phyloP scores from a whole-genome alignment of 1,140 invertebrate species.

The Drosophila repletoides region DNA sequence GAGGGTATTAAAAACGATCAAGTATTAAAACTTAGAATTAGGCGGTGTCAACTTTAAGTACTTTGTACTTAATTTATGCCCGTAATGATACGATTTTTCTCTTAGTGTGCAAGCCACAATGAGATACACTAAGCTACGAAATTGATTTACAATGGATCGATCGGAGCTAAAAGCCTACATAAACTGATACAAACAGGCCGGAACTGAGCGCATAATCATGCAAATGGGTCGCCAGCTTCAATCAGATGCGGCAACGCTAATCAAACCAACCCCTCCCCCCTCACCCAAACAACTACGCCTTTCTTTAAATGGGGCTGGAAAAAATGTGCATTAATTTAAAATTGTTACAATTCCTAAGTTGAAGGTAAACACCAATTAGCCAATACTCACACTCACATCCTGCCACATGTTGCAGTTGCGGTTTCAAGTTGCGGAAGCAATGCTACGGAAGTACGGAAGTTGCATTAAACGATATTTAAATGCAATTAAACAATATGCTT shows the following conservation, averaged over 20 bases:
- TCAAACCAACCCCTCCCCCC: not conserved
- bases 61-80: too few species aligned
- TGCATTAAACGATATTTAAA: slow-evolving; percentile 37
- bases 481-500: slow-evolving; percentile 36
- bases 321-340: slow-evolving; percentile 21
- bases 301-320: slow-evolving; percentile 14
- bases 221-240: slow-evolving; percentile 59
- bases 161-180: not conserved
- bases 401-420: slow-evolving; percentile 19
- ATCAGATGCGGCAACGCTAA: slow-evolving; percentile 56
- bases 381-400: not conserved
- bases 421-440: slow-evolving; percentile 25
- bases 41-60: too few species aligned
- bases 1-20: too few species aligned
- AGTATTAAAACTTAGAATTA: too few species aligned
- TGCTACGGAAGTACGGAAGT: slow-evolving; percentile 35
- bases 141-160: slow-evolving; percentile 30
- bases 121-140: slow-evolving; percentile 19
- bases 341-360: slow-evolving; percentile 31
- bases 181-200: slow-evolving; percentile 40
- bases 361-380: not conserved
- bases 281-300: not conserved
- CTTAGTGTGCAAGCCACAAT: not conserved
- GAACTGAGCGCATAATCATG: slow-evolving; percentile 72
- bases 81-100: too few species aligned